Evolutionary conservation across 1,140 invertebrate genomes (phyloP).

Genomic region (Solenopsis fugax): DNA sequence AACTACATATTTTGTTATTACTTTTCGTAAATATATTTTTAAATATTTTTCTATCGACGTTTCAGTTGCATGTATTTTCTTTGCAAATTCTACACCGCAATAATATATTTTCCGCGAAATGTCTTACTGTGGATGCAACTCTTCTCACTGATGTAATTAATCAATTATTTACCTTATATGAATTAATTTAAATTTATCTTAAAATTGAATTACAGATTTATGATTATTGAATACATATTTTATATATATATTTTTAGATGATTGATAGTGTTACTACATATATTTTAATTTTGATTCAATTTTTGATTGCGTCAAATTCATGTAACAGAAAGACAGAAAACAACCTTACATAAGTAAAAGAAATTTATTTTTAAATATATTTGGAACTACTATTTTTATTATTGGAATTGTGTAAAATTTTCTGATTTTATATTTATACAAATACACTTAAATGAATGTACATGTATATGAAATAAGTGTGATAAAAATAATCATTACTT

Average conservation of each 20-base stretch:
- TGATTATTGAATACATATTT: background rate
- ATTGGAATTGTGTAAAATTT: too few species aligned
- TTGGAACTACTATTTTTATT: too few species aligned
- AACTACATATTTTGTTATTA: background rate
- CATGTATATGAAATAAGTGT: too few species aligned
- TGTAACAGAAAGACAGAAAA: background rate
- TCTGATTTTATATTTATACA: too few species aligned
- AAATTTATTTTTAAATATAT: too few species aligned
- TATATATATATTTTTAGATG: conserved; percentile 68
- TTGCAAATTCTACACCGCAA: conserved; percentile 78
- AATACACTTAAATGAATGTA: too few species aligned
- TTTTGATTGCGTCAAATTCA: conserved; percentile 29
- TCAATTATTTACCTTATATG: too few species aligned
- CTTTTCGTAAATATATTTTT: background rate
- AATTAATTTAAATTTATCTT: background rate
- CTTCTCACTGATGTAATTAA: conserved; percentile 74
- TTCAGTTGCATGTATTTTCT: conserved; percentile 78
- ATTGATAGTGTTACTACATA: conserved; percentile 72
- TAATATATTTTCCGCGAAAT: conserved; percentile 73
- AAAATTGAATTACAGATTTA: conserved; percentile 7
- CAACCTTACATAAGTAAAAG: too few species aligned
- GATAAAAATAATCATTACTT: too few species aligned
- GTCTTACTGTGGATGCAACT: conserved; percentile 67
- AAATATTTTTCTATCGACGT: conserved; percentile 28
- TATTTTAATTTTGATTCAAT: conserved; percentile 78